These are phyloP conservation scores for Glandiceps talaboti DNA, from an alignment of 53 echinoderm and acorn worm species.

Conservation along the genomic window DNA sequence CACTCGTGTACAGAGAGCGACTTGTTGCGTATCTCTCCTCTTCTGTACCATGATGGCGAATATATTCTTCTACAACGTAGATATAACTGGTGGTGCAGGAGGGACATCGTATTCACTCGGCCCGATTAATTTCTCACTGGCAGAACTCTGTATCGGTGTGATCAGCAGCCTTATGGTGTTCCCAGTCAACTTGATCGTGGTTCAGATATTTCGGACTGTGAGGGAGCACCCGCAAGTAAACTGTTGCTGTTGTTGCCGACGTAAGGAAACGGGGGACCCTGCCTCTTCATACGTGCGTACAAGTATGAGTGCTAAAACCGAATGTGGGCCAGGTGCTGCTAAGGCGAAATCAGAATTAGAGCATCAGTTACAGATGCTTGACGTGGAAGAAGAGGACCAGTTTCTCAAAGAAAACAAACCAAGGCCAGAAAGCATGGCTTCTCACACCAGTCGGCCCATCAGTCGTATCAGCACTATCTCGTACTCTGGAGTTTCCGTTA, in stretches of 20 bases:
- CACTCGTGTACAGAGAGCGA: constrained; percentile 76
- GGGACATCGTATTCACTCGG: constrained; percentile 36
- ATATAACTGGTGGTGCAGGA: constrained; percentile 7
- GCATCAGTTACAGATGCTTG: background rate
- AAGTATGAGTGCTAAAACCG: background rate
- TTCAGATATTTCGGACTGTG: constrained; percentile 58
- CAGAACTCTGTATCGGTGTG: constrained; percentile 68
- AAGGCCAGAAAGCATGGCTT: background rate
- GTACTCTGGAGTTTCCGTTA: background rate
- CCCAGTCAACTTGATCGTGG: constrained; percentile 59
- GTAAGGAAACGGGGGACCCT: background rate
- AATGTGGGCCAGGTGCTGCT: background rate
- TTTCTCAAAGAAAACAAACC: background rate
- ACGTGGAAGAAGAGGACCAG: background rate
- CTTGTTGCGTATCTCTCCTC: constrained; percentile 88
- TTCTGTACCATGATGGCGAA: constrained; percentile 98
- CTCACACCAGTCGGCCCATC: background rate
- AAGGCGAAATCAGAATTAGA: background rate
- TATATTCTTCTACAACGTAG: constrained; percentile 71
- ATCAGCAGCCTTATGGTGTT: constrained; percentile 93
- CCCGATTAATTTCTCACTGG: constrained; percentile 52
- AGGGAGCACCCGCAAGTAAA: background rate
- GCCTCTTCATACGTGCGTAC: background rate
- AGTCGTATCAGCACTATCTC: background rate
- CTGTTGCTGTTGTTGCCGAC: background rate